Evolutionary conservation across 2,888 invertebrate species (phyloP), one percentile per base, ranked within the genome.

Genomic region (Psococerastis gibbosa): DNA sequence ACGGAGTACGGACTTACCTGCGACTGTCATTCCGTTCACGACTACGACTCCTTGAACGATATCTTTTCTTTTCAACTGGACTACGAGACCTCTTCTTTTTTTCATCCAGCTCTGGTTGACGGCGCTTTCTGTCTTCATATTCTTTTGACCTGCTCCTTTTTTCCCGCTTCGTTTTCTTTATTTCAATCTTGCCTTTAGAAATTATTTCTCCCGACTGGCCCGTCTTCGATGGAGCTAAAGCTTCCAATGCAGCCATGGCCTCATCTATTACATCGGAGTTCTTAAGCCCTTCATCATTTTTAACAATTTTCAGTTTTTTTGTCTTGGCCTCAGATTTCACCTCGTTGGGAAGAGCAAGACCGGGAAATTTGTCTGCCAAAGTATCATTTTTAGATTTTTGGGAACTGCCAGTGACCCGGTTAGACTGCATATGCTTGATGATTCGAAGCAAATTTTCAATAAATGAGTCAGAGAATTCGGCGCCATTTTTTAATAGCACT

Each of bases 401-500:
- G 45, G 51, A 49, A 44, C 47, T 45, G 43, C 47, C 42, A 32
- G 60, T 56, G 16, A 51, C 23, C 32, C 59, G 60, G 41, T 57
- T 59, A 3, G 83, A 81, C 58, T 80, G 80, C 95, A 97, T 95
- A 55, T 91, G 85, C 54, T 92, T 85, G 49, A 98, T 95, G 43
- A 98, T 83, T 45, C 97, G 74, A 22, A 95, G 69, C 27, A 98
- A 67, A 61, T 94, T 98, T 2, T 85, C 79, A 52, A 87, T 78
- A 53, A 98, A 82, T 0, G 97, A 95, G 57, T 98, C 97, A 0
- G 91, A 83, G 63, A 94, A 94, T 61, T 92, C 89, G 0, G 92
- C 94, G 27, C 89, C 94, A 78, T 92, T 89, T 60, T 92, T 82
- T 1, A 75, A 57, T 3, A 98, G 66, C 0, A 79, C 83, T 52